Evolutionary conservation across 2,888 invertebrate genomes (phyloP), one percentile per base, ranked within the genome.

Genomic region (Mermis nigrescens): DNA sequence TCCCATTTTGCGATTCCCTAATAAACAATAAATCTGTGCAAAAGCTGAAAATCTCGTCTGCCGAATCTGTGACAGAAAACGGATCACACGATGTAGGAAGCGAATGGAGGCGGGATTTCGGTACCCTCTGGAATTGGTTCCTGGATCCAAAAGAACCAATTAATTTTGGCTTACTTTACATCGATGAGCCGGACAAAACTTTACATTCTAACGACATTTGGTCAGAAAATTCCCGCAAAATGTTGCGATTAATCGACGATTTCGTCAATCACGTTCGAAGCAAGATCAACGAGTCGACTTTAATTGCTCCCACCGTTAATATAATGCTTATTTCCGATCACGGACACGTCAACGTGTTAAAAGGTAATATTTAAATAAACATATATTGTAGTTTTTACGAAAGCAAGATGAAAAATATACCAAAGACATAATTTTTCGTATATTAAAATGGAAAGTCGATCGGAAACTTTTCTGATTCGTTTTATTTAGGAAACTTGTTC

Each of bases 101-200:
- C 38, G 19, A 38, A 12, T 38, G 38, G 38, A 38, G 7, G 19
- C 7, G 38, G 12, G 48, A 48, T n/a, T 12, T 24, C 48, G 24
- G 4, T 7, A 24, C 24, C 48, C 19, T n/a, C 24, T 48, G 48
- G 48, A n/a, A n/a, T 7, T 24, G 48, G 19, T 12, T 7, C 24
- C 12, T 48, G 19, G 69, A 82, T 71, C 73, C 76, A 2, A 67
- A 67, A 19, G 78, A 76, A 58, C 83, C 83, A 12, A 81, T 82
- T 0, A 84, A 84, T 74, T 74, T 84, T 57, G 80, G 82, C 1
- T 76, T 82, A 72, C 59, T 83, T 48, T 84, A 84, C 68, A 79
- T 82, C 66, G 81, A 82, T 65, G 81, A 84, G 66, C 84, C 84
- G 0, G 85, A 84, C 72, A 73, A 76, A 1, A 61, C 65, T 60